Conservation (phyloP, 53 echinoderm and acorn worm genomes). For the Echinarachnius parma region DNA sequence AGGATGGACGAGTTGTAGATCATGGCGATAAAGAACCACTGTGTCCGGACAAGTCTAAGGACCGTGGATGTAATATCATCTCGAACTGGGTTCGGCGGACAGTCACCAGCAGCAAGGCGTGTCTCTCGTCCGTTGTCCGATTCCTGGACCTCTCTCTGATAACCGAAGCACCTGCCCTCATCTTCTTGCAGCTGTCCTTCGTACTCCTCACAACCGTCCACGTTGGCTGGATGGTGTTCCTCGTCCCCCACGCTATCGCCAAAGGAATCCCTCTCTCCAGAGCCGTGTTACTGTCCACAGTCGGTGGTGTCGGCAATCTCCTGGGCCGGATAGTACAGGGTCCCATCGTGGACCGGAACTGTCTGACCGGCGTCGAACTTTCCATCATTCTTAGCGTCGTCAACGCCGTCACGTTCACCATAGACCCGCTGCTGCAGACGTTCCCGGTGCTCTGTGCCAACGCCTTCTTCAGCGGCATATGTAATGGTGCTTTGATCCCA, state of each 20-base stretch:
- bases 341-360: slow-evolving; percentile 21
- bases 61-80: no score
- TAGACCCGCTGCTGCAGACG: slow-evolving; percentile 34
- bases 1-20: no score
- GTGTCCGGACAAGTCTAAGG: no score
- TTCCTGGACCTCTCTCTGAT: slow-evolving; percentile 24
- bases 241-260: slow-evolving; percentile 49
- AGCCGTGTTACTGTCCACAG: slow-evolving; percentile 43
- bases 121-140: background rate
- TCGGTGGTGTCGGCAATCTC: slow-evolving; percentile 45
- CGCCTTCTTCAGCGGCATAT: slow-evolving; percentile 41
- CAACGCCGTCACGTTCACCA: slow-evolving; percentile 32
- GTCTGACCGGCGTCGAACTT: slow-evolving; percentile 35
- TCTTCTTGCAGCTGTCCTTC: slow-evolving; percentile 29
- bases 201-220: slow-evolving; percentile 32
- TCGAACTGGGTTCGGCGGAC: no score
- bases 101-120: no score
- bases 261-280: slow-evolving; percentile 24
- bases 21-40: no score
- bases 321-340: slow-evolving; percentile 45
- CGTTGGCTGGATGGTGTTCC: slow-evolving; percentile 52
- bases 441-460: slow-evolving; percentile 14
- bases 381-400: slow-evolving; percentile 30
- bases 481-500: slow-evolving; percentile 20
- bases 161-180: slow-evolving; percentile 10